Evolutionary conservation across 2,113 vertebrate genomes (phyloP).

Genomic region (Microcebus lehilahytsara): DNA sequence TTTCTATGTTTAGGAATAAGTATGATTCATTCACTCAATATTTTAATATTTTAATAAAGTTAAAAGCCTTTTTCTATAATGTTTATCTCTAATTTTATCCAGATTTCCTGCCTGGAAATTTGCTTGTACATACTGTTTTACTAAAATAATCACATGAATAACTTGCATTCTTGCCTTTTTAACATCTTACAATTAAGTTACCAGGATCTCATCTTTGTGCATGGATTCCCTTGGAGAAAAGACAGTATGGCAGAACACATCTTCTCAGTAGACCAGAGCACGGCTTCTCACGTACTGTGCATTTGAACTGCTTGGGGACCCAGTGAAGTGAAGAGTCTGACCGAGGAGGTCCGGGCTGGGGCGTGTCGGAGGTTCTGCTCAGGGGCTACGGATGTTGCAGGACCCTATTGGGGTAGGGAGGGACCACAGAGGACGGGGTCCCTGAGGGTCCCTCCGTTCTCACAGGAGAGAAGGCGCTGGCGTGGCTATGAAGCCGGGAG

Average conservation of each 20-base stretch:
- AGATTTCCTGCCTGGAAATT: not conserved
- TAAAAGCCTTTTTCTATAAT: not conserved
- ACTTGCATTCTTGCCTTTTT: not conserved
- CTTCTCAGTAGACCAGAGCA: not conserved
- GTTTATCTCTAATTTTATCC: not conserved
- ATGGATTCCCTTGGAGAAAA: not conserved
- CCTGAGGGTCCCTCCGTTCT: not conserved
- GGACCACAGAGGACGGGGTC: rapidly evolving
- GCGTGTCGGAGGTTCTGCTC: not conserved
- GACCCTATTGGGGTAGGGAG: not conserved
- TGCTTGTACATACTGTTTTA: not conserved
- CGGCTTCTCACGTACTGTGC: not conserved
- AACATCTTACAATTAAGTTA: not conserved
- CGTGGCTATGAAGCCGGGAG: not conserved
- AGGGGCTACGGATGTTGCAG: not conserved
- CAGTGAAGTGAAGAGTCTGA: not conserved
- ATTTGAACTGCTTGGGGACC: not conserved
- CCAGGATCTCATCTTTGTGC: not conserved
- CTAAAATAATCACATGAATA: not conserved
- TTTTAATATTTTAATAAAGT: not conserved
- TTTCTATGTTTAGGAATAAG: not conserved
- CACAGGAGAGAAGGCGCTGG: not conserved
- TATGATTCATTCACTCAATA: not conserved
- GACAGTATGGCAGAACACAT: rapidly evolving
- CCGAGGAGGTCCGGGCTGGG: not conserved